Percentiles rank a stretch among this genome's conserved stretches.
phyloP scores from a whole-genome alignment of 2,888 invertebrate species.

The Branchipolynoe longqiensis region DNA sequence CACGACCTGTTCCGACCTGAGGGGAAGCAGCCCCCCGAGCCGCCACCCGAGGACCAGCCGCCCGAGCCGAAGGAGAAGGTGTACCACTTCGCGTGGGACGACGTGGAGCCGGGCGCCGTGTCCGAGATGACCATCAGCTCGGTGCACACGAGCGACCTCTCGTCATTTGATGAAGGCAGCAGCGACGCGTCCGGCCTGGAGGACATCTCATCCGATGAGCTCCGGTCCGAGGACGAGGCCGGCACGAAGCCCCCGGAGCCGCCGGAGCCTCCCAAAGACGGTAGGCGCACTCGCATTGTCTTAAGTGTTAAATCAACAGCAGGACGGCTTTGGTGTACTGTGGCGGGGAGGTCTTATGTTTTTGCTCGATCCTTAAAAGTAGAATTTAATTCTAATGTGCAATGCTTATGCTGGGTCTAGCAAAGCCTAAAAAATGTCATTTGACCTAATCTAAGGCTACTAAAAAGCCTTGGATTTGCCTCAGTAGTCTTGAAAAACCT shows the following conservation, averaged over 20 bases:
- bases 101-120: constrained; percentile 69
- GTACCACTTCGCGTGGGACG: constrained; percentile 79
- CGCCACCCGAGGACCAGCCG: not conserved
- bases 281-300: not conserved
- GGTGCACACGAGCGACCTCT: constrained; percentile 82
- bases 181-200: constrained; percentile 61
- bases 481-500: no score
- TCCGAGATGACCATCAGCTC: constrained; percentile 81
- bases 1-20: no score
- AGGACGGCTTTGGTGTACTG: no score
- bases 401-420: no score
- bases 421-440: no score
- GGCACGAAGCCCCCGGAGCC: constrained; percentile 1
- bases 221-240: constrained; percentile 42
- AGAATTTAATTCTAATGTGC: no score
- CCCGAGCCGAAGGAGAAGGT: constrained; percentile 58
- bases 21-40: not conserved
- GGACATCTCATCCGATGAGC: constrained; percentile 58
- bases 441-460: no score
- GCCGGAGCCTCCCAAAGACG: constrained; percentile 2
- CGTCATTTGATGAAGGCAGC: constrained; percentile 79
- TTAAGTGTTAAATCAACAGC: no score
- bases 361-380: no score
- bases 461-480: no score
- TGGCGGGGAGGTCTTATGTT: no score